These are phyloP conservation scores for Mesorhabditis sp. DNA, from an alignment of 2,888 invertebrate species.

Conservation along the genomic window DNA sequence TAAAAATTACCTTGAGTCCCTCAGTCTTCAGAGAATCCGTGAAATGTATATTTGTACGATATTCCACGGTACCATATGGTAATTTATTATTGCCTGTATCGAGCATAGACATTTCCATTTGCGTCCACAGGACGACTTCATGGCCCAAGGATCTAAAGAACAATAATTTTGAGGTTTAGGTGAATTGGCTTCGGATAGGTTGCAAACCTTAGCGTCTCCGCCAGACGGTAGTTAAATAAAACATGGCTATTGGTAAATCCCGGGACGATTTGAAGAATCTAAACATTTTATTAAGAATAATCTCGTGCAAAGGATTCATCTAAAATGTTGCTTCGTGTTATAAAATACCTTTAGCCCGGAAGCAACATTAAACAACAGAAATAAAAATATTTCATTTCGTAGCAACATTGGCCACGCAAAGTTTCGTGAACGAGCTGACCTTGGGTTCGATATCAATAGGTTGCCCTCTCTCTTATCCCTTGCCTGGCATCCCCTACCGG, in stretches of 20 bases:
- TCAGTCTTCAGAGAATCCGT: conserved; percentile 49
- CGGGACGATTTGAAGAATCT: conserved; percentile 54
- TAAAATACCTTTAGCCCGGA: no score
- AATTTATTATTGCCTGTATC: conserved; percentile 39
- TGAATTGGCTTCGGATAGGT: not conserved
- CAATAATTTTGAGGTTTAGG: not conserved
- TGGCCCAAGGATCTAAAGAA: conserved; percentile 42
- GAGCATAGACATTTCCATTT: conserved; percentile 50
- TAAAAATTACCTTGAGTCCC: conserved; percentile 43
- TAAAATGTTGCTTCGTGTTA: no score
- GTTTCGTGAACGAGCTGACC: no score
- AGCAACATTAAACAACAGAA: no score
- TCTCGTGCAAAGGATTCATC: no score
- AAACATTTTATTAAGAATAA: not conserved
- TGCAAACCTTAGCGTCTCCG: conserved; percentile 40
- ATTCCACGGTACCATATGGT: conserved; percentile 35
- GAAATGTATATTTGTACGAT: conserved; percentile 50
- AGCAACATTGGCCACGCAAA: no score
- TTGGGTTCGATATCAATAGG: no score
- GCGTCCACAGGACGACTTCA: conserved; percentile 51
- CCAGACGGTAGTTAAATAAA: conserved; percentile 54
- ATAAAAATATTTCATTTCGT: no score
- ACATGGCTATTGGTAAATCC: conserved; percentile 57
- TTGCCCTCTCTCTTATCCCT: no score
- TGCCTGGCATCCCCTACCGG: no score